Conservation (phyloP, 2,113 vertebrate genomes). For the Turdus rufiventris region DNA sequence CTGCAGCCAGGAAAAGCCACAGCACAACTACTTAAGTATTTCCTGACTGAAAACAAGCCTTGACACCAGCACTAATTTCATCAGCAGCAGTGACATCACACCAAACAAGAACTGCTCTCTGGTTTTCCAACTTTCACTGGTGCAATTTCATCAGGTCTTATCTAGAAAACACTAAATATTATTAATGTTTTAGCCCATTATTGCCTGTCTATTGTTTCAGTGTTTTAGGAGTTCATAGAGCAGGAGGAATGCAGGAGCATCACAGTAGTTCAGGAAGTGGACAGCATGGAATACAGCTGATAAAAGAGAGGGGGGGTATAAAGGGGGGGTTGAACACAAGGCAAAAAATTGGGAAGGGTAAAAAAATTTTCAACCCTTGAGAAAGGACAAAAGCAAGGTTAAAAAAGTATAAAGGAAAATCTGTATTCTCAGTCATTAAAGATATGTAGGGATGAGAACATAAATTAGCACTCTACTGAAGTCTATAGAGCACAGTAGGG, state of each 20-base stretch:
- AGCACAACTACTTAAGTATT: background rate
- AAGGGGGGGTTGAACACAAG: background rate
- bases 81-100: background rate
- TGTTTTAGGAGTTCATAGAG: background rate
- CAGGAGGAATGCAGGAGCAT: background rate
- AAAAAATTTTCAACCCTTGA: background rate
- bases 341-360: background rate
- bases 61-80: background rate
- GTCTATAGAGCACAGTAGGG: background rate
- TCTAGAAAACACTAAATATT: background rate
- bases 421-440: background rate
- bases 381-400: background rate
- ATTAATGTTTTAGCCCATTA: background rate
- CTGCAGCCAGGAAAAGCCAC: background rate
- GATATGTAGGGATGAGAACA: background rate
- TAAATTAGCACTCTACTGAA: background rate
- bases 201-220: background rate
- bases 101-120: background rate
- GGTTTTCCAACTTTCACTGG: background rate
- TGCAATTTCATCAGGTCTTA: background rate
- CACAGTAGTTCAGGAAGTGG: background rate
- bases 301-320: background rate
- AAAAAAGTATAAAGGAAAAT: background rate
- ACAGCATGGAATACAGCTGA: background rate
- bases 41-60: background rate